Conservation (phyloP, 2,888 invertebrate genomes). For the Drosophila gaucha region DNA sequence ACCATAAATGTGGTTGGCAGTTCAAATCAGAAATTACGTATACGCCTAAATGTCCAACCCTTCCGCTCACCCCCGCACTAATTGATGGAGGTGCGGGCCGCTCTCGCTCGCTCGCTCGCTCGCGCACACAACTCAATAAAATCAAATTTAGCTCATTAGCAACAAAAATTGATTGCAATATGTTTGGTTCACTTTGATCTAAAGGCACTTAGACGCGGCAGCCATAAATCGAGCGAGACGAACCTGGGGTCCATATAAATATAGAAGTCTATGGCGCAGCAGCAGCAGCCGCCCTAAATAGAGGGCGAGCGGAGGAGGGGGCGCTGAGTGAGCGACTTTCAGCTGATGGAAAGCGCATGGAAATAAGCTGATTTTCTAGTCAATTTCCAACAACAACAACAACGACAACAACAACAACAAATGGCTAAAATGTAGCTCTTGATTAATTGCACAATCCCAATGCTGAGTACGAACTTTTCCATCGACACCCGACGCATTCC, state of each 20-base stretch:
- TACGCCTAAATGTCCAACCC: conserved; percentile 34
- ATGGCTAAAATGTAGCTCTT: conserved; percentile 35
- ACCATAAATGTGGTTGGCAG: conserved; percentile 25
- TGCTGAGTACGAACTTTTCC: conserved; percentile 45
- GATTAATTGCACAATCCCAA: conserved; percentile 65
- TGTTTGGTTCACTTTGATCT: conserved; percentile 64
- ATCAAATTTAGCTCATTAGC: conserved; percentile 77
- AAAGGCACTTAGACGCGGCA: conserved; percentile 52
- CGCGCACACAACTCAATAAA: conserved; percentile 70
- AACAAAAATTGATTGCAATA: conserved; percentile 76
- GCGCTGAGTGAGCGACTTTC: conserved; percentile 46
- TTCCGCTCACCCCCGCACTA: not conserved
- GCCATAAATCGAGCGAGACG: conserved; percentile 52
- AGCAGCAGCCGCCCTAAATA: conserved; percentile 14
- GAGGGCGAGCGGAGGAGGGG: not conserved
- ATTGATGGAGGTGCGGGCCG: conserved; percentile 5
- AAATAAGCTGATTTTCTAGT: conserved; percentile 47
- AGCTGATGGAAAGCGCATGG: conserved; percentile 53
- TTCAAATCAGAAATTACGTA: conserved; percentile 31
- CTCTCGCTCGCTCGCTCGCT: not conserved
- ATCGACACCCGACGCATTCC: conserved; percentile 49
- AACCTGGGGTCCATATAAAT: conserved; percentile 47
- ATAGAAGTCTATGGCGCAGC: conserved; percentile 35
- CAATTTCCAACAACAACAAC: conserved; percentile 44
- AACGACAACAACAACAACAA: no score